Percentiles rank a stretch among this genome's conserved stretches.
Evolutionary conservation across 2,113 vertebrate genomes (phyloP).

Genomic region (Raja brachyura): DNA sequence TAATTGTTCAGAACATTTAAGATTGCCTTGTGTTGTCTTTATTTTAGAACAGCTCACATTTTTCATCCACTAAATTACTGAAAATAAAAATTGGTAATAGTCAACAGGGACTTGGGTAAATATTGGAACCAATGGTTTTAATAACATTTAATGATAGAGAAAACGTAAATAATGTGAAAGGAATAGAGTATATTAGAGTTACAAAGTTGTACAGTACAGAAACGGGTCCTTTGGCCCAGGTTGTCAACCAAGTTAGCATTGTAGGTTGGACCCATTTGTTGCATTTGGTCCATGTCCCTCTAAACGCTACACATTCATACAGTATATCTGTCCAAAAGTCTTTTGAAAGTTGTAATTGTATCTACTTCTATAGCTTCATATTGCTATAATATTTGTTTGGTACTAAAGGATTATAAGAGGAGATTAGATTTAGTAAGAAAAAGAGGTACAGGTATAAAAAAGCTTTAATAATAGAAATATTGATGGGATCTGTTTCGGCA

Average conservation of each 20-base stretch:
- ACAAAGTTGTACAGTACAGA: too few species aligned
- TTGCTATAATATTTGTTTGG: too few species aligned
- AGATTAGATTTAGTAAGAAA: not conserved
- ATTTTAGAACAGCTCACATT: not conserved
- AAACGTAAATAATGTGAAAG: not conserved
- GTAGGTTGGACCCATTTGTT: too few species aligned
- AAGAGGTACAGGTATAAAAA: not conserved
- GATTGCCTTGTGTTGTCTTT: not conserved
- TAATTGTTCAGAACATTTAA: not conserved
- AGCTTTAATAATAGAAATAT: not conserved
- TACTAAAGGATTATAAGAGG: not conserved
- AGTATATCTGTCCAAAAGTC: too few species aligned
- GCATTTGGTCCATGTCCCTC: too few species aligned
- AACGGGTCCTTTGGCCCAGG: too few species aligned
- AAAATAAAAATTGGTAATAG: not conserved
- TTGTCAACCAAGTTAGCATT: too few species aligned
- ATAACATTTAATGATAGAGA: not conserved
- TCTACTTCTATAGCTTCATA: too few species aligned
- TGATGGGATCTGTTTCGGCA: not conserved
- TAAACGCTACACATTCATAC: too few species aligned
- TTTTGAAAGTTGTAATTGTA: too few species aligned
- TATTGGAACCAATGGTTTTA: not conserved
- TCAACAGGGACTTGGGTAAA: not conserved
- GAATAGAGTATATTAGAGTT: not conserved
- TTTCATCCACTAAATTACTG: not conserved